Conservation (phyloP, 2,797 vertebrate species). For the Numenius phaeopus region DNA sequence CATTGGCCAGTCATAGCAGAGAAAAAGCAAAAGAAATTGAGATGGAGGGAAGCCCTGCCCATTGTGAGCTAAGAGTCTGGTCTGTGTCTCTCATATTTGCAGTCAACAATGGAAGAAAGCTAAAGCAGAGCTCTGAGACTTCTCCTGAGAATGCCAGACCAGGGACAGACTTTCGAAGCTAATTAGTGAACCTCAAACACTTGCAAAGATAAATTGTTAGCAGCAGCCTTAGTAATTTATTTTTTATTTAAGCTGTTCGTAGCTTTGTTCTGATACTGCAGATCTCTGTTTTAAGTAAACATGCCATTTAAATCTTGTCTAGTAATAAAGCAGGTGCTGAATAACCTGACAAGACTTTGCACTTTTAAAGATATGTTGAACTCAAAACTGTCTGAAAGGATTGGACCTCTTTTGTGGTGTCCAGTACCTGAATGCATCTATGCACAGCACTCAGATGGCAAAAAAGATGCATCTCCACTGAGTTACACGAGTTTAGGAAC, state of each 20-base stretch:
- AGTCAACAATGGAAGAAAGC: background rate
- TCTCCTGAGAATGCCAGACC: background rate
- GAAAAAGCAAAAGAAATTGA: background rate
- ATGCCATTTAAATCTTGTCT: slow-evolving; percentile 19
- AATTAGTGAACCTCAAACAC: slow-evolving; percentile 27
- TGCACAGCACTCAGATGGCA: background rate
- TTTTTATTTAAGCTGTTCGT: slow-evolving; percentile 35
- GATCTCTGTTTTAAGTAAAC: slow-evolving; percentile 38
- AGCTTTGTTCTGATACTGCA: background rate
- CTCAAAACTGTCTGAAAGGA: background rate
- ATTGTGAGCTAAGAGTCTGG: background rate
- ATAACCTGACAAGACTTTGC: background rate
- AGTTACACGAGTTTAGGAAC: background rate
- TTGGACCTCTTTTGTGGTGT: background rate
- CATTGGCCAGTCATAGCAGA: background rate
- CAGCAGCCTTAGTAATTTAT: background rate
- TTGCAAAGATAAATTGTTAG: slow-evolving; percentile 3
- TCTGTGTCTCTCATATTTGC: background rate
- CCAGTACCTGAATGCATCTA: background rate
- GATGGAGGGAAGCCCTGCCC: background rate
- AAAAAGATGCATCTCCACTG: background rate
- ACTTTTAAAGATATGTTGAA: background rate
- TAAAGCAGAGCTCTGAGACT: background rate
- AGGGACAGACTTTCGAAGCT: background rate
- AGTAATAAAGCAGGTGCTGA: background rate